phyloP scores from a whole-genome alignment of 2,888 invertebrate genomes.

The Ecliptopera silaceata region DNA sequence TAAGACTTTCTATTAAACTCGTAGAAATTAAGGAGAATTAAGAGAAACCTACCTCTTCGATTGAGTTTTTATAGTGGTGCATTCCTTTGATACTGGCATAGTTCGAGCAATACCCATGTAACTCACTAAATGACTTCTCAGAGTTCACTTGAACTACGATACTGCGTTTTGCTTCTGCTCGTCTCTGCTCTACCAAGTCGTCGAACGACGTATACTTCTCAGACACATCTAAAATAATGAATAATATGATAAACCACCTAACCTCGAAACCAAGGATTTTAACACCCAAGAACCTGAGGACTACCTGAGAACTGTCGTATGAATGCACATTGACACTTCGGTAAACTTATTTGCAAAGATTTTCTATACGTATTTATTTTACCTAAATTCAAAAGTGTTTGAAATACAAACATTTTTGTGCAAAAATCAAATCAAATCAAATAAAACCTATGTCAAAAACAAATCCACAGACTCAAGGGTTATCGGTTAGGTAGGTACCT shows the following conservation, averaged over 20 bases:
- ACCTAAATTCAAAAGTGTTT: constrained; percentile 58
- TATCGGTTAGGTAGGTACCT: no score
- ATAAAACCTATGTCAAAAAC: neutral
- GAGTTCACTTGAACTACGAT: constrained; percentile 90
- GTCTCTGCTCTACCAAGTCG: constrained; percentile 82
- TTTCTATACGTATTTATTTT: constrained; percentile 60
- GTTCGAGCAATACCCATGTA: constrained; percentile 86
- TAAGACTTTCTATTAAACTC: no score
- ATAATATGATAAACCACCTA: constrained; percentile 45
- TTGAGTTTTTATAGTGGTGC: constrained; percentile 84
- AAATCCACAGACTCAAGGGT: neutral
- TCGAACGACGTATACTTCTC: constrained; percentile 78
- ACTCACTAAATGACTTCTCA: constrained; percentile 85
- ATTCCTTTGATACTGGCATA: constrained; percentile 85
- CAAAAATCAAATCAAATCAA: neutral
- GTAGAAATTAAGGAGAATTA: no score
- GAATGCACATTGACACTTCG: constrained; percentile 56
- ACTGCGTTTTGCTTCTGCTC: constrained; percentile 86
- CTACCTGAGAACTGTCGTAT: constrained; percentile 65
- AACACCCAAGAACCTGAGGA: constrained; percentile 10
- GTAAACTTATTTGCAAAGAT: constrained; percentile 45
- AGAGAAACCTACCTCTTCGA: constrained; percentile 65
- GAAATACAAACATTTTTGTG: constrained; percentile 71
- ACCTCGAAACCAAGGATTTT: constrained; percentile 58
- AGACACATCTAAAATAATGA: constrained; percentile 55